Base-by-base conservation (phyloP, 2,113 vertebrate genomes). In the Ochotona curzoniae region DNA sequence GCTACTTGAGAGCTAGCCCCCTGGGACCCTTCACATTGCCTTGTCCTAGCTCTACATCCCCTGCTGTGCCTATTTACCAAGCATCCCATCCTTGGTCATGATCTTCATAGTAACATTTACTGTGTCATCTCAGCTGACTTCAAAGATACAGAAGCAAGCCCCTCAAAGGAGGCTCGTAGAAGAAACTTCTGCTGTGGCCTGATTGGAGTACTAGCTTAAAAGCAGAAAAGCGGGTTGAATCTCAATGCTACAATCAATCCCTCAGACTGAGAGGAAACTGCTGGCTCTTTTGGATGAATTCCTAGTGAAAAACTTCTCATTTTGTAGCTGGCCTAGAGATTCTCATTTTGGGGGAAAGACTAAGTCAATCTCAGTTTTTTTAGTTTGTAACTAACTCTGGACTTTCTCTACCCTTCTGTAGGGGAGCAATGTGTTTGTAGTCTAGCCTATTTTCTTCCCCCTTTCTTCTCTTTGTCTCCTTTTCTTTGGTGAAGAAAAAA, bases 231-330 rank as follows among this genome's bases (percentile, higher is more conserved):
- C 57, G 28, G n/a, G 80, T 69, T 66, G 47, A 88, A 90, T 6
- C 4, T 81, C 81, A 67, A 26, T 93, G 30, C 32, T 73, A n/a
- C 38, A 26, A 90, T 81, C 32, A 85, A 21, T 13, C 14, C 30
- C 44, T 70, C 57, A 54, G 83, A 76, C 63, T 88, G 54, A 64
- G 25, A 83, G 57, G 83, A 93, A 92, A 87, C 49, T 71, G 28
- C 30, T 94, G 83, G 71, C 28, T 87, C 44, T 79, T 80, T 82
- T 67, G 47, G 26, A 17, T 75, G 28, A 94, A 91, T 66, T 93
- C 69, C 94, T 71, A 69, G 87, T 81, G 76, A 63, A 61, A 95
- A 90, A 90, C 63, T 81, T 96, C 61, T 84, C 32, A 90, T 90
- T 93, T 70, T 93, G 79, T 26, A 25, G 47, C 71, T 82, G 83